Conservation (phyloP, 2,888 invertebrate species). For the Laspeyria flexula region DNA sequence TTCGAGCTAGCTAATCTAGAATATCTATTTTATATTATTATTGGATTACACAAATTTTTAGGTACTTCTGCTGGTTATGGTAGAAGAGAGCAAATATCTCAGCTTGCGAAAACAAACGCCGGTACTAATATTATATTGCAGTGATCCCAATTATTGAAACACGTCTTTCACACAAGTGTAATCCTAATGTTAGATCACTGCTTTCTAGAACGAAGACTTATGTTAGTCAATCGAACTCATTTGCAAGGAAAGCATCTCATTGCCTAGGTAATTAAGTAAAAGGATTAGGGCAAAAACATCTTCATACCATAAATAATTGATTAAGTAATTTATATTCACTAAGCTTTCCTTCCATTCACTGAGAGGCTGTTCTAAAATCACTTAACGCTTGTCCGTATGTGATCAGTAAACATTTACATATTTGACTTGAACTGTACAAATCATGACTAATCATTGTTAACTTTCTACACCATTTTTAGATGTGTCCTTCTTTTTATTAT, state of each 20-base stretch:
- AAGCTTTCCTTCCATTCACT: slow-evolving; percentile 34
- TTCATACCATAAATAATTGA: slow-evolving; percentile 36
- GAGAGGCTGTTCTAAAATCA: slow-evolving; percentile 25
- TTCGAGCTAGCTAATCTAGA: no score
- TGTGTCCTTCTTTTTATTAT: no score
- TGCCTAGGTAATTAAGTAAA: slow-evolving; percentile 30
- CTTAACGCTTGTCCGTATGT: slow-evolving; percentile 29
- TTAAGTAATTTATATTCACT: slow-evolving; percentile 37
- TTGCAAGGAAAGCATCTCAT: slow-evolving; percentile 23
- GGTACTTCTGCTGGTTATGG: no score
- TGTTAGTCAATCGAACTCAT: slow-evolving; percentile 5
- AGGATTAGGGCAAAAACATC: slow-evolving; percentile 23
- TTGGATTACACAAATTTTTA: no score
- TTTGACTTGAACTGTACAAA: slow-evolving; percentile 14
- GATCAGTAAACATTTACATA: slow-evolving; percentile 35
- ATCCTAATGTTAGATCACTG: background rate
- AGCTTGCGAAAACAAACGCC: no score
- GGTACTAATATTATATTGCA: no score
- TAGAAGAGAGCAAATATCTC: no score
- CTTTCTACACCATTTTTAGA: no score
- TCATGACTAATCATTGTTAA: background rate
- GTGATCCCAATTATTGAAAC: no score
- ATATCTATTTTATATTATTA: no score
- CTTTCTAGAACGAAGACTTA: background rate
- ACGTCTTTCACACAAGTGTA: no score